phyloP scores from a whole-genome alignment of 2,113 vertebrate species.

The Charadrius vociferus region DNA sequence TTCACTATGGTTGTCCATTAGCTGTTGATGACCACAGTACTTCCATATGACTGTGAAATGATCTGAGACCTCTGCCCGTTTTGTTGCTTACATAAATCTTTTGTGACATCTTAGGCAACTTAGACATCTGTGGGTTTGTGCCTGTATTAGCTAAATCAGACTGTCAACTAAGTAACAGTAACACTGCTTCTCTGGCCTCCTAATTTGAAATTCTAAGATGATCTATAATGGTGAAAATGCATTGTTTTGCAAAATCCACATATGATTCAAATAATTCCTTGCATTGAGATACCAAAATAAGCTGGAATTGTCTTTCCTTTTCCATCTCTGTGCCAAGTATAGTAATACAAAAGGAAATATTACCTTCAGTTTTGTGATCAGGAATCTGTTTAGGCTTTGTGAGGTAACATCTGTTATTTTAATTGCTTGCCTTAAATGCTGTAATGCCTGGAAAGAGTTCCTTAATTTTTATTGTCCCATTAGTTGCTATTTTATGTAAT shows the following conservation, averaged over 20 bases:
- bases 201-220: neutral
- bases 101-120: neutral
- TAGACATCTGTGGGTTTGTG: neutral
- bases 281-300: neutral
- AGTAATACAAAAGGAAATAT: neutral
- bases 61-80: neutral
- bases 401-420: slow-evolving; percentile 45
- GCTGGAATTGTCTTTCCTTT: neutral
- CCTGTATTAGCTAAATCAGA: neutral
- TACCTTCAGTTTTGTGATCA: neutral
- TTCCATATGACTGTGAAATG: neutral
- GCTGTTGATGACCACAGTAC: neutral
- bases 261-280: neutral
- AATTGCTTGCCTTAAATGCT: slow-evolving; percentile 26
- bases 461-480: slow-evolving; percentile 52
- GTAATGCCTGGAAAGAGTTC: slow-evolving; percentile 29
- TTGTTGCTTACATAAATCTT: neutral
- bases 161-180: neutral
- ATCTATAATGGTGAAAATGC: neutral
- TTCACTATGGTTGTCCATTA: neutral
- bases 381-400: slow-evolving; percentile 10
- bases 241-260: neutral
- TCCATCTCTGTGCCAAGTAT: neutral
- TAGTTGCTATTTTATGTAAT: slow-evolving; percentile 12
- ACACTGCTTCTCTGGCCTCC: neutral